A percentile compares a stretch with the other conserved stretches of the same genome.
Evolutionary conservation across 2,797 vertebrate species (phyloP).

Genomic region (Perodicticus potto): DNA sequence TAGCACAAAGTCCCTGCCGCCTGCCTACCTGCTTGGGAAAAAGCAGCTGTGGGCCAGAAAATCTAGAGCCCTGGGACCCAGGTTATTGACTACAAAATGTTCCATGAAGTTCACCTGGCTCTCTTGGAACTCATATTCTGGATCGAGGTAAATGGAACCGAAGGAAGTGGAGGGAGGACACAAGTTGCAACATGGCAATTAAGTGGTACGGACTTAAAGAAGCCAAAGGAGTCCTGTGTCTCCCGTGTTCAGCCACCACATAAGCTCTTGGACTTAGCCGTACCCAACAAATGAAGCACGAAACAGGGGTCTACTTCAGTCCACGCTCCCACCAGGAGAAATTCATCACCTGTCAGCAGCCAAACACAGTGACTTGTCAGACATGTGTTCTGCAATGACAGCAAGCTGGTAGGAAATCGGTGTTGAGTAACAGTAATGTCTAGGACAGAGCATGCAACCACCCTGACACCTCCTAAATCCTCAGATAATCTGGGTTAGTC

Average conservation of each 20-base stretch:
- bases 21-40: not conserved
- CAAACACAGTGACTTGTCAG: not conserved
- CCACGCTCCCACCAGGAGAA: not conserved
- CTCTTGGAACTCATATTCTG: not conserved
- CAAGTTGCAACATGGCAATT: not conserved
- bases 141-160: not conserved
- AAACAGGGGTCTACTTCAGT: not conserved
- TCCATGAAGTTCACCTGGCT: not conserved
- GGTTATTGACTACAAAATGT: not conserved
- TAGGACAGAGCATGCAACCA: not conserved
- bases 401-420: not conserved
- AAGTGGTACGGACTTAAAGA: not conserved
- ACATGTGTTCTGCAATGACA: not conserved
- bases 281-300: not conserved
- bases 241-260: not conserved
- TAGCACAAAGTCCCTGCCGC: not conserved
- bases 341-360: not conserved
- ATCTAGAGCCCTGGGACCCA: not conserved
- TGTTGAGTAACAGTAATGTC: not conserved
- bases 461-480: not conserved
- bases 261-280: not conserved
- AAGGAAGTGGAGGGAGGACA: not conserved
- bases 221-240: accelerated
- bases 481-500: not conserved
- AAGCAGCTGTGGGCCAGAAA: not conserved